Evolutionary conservation across 2,888 invertebrate species (phyloP), one percentile per base, ranked within the genome.

Genomic region (Fragum sueziense): DNA sequence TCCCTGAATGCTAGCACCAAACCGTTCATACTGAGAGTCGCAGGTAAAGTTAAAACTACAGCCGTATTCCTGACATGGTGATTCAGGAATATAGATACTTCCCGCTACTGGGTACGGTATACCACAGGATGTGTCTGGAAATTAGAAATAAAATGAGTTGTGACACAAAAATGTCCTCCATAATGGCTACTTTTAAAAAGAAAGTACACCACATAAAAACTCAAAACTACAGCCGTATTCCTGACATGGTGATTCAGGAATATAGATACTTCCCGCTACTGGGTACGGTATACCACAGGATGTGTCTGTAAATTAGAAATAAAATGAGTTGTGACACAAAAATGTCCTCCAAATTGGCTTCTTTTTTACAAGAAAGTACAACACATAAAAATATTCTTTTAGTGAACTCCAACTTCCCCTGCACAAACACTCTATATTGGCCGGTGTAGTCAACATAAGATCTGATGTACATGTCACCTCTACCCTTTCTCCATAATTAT

Each of bases 191-290:
- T n/a, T n/a, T n/a, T n/a, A n/a, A n/a, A n/a, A n/a, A n/a, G n/a
- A n/a, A n/a, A n/a, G n/a, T n/a, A n/a, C n/a, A n/a, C n/a, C 22
- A 62, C 87, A 87, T 1, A 27, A 22, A 27, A 87, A 84, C 29
- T 65, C 52, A 31, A 86, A 87, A 3, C 25, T 51, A 65, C 82
- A 79, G 11, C 57, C 74, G 33, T 74, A 69, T 1, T 62, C 61
- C 9, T 68, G 62, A 33, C 83, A 86, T 14, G 57, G 27, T 14
- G 25, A 14, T 1, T 20, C 7, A 14, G 65, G 47, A 25, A 22
- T 37, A 27, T 76, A 76, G 0, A 68, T 51, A 62, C 84, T 74
- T 0, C 86, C 86, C 0, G 68, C n/a, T 4, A 85, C 76, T 37
- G 41, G 7, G n/a, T 54, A 57, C 27, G 84, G 84, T 59, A 11